These are phyloP conservation scores for Pteronura brasiliensis DNA, from an alignment of 2,113 vertebrate genomes.

Conservation along the genomic window DNA sequence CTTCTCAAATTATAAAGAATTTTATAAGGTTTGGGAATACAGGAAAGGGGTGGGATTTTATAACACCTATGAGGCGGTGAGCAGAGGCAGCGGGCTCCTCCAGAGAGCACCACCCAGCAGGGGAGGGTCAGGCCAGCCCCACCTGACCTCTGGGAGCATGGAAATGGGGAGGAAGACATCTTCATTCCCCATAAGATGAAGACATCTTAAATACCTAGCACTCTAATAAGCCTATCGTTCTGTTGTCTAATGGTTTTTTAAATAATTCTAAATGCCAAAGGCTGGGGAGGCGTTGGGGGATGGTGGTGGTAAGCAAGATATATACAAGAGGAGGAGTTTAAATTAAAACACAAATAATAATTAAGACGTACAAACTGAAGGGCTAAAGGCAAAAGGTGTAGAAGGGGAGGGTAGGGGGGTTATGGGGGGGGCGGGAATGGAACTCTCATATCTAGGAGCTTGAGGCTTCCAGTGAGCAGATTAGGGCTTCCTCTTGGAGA, in stretches of 20 bases:
- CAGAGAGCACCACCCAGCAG: not conserved
- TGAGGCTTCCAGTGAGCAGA: fast-evolving
- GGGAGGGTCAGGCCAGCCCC: not conserved
- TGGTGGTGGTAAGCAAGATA: slow-evolving; percentile 5
- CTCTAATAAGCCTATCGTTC: not conserved
- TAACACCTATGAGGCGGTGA: not conserved
- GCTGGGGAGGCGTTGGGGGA: not conserved
- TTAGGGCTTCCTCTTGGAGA: slow-evolving; percentile 87
- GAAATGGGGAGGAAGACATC: not conserved
- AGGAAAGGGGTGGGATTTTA: not conserved
- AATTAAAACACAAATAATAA: slow-evolving; percentile 79
- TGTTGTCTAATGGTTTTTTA: slow-evolving; percentile 33
- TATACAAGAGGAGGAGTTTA: slow-evolving; percentile 67
- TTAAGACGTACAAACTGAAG: slow-evolving; percentile 69
- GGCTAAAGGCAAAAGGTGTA: not conserved
- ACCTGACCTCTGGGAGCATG: not conserved
- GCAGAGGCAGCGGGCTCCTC: not conserved
- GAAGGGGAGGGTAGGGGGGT: not conserved
- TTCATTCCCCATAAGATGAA: slow-evolving; percentile 19
- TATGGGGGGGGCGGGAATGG: too few species aligned
- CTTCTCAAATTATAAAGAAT: slow-evolving; percentile 35
- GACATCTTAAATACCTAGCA: slow-evolving; percentile 60
- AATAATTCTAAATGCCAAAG: slow-evolving; percentile 64
- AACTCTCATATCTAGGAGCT: not conserved
- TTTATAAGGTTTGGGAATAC: not conserved